These are phyloP conservation scores for Dolichallabes microphthalmus DNA, from an alignment of 2,113 vertebrate genomes.

Conservation along the genomic window DNA sequence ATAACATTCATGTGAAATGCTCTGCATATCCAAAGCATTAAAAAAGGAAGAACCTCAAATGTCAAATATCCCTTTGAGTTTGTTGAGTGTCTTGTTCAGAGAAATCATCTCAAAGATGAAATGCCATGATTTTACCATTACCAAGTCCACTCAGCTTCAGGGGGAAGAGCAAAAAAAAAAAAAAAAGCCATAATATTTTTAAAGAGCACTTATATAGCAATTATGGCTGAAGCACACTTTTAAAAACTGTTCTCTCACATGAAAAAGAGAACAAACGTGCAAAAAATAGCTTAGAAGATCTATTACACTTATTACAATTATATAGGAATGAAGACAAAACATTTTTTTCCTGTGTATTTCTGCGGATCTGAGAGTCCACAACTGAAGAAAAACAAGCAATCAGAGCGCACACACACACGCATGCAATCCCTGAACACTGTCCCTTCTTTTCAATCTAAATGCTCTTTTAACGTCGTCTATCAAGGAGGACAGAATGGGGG, in stretches of 20 bases:
- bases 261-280: neutral
- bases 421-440: neutral
- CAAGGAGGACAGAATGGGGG: neutral
- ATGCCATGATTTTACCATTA: slow-evolving; percentile 17
- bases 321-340: neutral
- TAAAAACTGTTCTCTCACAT: slow-evolving; percentile 21
- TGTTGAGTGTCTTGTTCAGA: neutral
- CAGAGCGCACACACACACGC: neutral
- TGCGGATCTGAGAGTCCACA: neutral
- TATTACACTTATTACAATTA: slow-evolving; percentile 26
- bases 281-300: slow-evolving; percentile 34
- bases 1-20: neutral
- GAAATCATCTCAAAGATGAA: neutral
- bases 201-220: slow-evolving; percentile 44
- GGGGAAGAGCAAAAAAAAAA: neutral
- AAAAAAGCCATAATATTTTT: neutral
- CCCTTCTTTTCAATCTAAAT: neutral
- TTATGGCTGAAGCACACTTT: slow-evolving; percentile 26
- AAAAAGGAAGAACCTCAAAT: neutral
- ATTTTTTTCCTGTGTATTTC: neutral
- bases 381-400: neutral
- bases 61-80: neutral
- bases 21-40: neutral
- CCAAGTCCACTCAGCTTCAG: slow-evolving; percentile 31
- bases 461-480: neutral